phyloP scores from a whole-genome alignment of 1,140 invertebrate species.

The Vollenhovia emeryi region DNA sequence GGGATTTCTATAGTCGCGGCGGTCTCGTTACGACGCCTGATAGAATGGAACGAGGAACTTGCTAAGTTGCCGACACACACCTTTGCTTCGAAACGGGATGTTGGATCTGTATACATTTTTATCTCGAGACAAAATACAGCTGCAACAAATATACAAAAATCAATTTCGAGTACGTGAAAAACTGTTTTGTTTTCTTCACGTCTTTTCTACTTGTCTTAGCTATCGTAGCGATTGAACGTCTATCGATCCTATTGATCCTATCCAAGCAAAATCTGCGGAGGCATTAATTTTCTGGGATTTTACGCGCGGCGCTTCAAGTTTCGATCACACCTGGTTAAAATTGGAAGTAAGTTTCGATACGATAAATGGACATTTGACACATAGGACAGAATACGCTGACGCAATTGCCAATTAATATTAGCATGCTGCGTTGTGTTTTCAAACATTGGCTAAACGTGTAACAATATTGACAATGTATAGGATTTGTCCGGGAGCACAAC shows the following conservation, averaged over 20 bases:
- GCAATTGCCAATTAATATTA: constrained; percentile 48
- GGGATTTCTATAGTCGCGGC: constrained; percentile 47
- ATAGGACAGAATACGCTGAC: background rate
- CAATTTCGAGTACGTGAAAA: background rate
- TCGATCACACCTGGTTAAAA: background rate
- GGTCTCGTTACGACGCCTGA: background rate
- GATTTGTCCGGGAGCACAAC: constrained; percentile 16
- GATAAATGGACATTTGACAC: constrained; percentile 6
- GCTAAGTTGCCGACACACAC: background rate
- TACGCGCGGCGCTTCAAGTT: background rate
- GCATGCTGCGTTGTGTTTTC: constrained; percentile 10
- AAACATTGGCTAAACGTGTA: constrained; percentile 29
- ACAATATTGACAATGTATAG: constrained; percentile 47
- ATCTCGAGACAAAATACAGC: background rate
- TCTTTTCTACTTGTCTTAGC: background rate
- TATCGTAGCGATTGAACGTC: no score
- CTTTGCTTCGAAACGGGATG: background rate
- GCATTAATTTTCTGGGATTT: background rate
- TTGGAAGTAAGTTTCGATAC: background rate
- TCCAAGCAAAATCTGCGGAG: background rate
- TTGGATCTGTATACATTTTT: background rate
- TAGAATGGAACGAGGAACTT: background rate
- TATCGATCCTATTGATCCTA: background rate
- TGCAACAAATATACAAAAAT: background rate
- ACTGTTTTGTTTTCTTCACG: background rate